Evolutionary conservation across 53 echinoderm and acorn worm genomes (phyloP).

Genomic region (Apostichopus leukothele): DNA sequence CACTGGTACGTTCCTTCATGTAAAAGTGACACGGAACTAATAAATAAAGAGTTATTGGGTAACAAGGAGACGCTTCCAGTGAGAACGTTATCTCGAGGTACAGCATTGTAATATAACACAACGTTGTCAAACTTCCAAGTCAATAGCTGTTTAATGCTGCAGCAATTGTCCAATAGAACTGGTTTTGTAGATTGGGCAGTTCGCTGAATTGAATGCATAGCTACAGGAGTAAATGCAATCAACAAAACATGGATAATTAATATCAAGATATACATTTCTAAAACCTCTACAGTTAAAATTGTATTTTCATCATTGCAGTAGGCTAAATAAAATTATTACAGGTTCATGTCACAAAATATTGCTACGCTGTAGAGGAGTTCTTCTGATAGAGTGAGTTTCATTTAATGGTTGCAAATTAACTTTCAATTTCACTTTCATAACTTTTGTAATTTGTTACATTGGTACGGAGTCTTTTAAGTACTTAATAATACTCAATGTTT

Average conservation of each 20-base stretch:
- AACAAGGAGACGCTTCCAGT: background rate
- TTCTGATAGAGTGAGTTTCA: no score
- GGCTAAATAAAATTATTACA: no score
- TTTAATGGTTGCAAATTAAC: no score
- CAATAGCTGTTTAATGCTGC: background rate
- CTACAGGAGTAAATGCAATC: background rate
- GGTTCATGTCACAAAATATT: no score
- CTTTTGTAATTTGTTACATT: no score
- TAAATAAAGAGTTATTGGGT: slow-evolving; percentile 1
- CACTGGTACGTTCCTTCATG: slow-evolving; percentile 27
- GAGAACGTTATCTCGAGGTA: background rate
- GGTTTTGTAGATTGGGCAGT: background rate
- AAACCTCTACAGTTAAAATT: no score
- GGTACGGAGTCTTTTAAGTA: no score
- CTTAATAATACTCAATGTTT: no score
- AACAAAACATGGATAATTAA: background rate
- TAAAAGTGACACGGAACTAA: background rate
- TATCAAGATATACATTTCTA: no score
- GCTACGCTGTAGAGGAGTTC: no score
- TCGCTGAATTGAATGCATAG: background rate
- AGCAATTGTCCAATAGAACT: background rate
- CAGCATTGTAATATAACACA: background rate
- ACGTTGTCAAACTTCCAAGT: background rate
- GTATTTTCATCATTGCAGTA: no score
- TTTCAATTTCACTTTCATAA: no score